phyloP scores from a whole-genome alignment of 2,113 vertebrate genomes.

The Protobothrops mucrosquamatus region DNA sequence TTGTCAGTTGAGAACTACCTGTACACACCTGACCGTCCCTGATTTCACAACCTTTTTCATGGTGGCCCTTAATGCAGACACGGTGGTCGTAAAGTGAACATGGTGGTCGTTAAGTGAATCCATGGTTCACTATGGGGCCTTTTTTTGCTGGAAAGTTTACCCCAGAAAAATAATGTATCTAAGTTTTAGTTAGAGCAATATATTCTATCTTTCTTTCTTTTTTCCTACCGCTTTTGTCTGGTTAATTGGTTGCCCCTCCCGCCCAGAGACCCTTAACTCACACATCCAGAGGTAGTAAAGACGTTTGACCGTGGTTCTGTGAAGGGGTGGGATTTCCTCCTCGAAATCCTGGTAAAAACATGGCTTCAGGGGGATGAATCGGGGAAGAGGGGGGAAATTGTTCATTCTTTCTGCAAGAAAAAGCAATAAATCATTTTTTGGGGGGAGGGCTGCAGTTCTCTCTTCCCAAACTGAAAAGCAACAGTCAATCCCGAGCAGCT shows the following conservation, averaged over 20 bases:
- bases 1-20: neutral
- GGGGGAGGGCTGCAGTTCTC: rapidly evolving
- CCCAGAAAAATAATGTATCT: too few relatives aligned
- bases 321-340: conserved; percentile 90
- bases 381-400: conserved; percentile 94
- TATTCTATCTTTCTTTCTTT: neutral
- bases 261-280: conserved; percentile 69
- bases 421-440: neutral
- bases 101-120: neutral
- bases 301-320: conserved; percentile 90
- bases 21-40: neutral
- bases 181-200: neutral
- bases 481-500: neutral
- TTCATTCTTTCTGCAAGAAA: conserved; percentile 79
- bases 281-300: conserved; percentile 98
- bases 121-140: too few relatives aligned
- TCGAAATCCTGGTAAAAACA: conserved; percentile 99
- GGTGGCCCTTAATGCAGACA: neutral
- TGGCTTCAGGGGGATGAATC: conserved; percentile 92
- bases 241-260: neutral
- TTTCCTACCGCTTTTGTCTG: neutral
- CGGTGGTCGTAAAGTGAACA: too few relatives aligned
- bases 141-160: too few relatives aligned
- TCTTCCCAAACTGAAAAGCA: neutral
- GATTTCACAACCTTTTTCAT: neutral